Base-by-base conservation (phyloP, 2,888 invertebrate species). In the Epirrhoe alternata region DNA sequence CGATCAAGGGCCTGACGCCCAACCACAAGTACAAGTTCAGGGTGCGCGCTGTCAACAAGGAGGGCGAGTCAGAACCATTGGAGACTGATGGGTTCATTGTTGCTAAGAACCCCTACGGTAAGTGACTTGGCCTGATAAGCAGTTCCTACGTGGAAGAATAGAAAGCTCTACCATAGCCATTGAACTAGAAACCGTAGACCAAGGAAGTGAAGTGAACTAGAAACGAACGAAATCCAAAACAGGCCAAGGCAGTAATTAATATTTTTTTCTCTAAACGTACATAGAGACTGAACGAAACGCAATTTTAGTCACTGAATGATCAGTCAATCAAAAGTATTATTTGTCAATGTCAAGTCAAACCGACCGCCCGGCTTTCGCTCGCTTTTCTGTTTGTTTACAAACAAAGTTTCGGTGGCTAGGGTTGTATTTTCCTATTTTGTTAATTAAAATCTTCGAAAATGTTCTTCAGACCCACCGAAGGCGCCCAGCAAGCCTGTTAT, bases 11-110 rank as follows among this genome's bases (percentile, higher is more conserved):
- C 61, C 94, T 99, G 72, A 98, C 97, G 10, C 97, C 98, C 47
- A 97, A 99, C 90, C 97, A 99, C 93, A 98, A 98, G 86, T 99
- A 99, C 93, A 98, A 98, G 92, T 99, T 99, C 94, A 95, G 99
- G 73, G 99, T 99, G 0, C 97, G 97, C 74, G 99, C 99, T 38
- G 97, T 98, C 62, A 99, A 99, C 88, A 98, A 98, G 85, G 98
- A 99, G 91, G 99, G 99, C 52, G 98, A 98, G 90, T 98, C 99
- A 1, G 99, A 99, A 73, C 98, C 99, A 50, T 94, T 99, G 72
- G 98, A 98, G 86, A 97, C 98, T 12, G 96, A 96, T 54, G 97
- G 97, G 72, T 95, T 97, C 54, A 98, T 99, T 76, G 81, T 97
- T 64, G 99, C 99, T 52, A 99, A 97, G 90, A 99, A 99, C 95